Base-by-base conservation (phyloP, 2,797 vertebrate genomes). In the Notolabrus celidotus region DNA sequence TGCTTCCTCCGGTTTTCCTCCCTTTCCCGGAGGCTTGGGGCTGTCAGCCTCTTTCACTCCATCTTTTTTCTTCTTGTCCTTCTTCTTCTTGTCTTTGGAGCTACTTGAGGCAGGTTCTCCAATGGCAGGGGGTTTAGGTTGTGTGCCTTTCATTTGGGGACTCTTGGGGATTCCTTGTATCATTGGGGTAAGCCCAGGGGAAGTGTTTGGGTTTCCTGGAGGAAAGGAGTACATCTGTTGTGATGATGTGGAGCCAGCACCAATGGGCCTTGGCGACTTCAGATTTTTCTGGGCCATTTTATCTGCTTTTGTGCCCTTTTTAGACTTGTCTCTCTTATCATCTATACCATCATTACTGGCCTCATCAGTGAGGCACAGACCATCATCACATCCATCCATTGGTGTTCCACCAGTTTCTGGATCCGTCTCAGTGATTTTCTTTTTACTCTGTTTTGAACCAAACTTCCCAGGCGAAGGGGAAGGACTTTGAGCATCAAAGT, bases 21-120 rank as follows among this genome's bases (percentile, higher is more conserved):
- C 93, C 86, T 98, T 98, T 61, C 95, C 94, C 0, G 92, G 90
- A 63, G 95, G 95, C 81, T 97, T 94, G 39, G 96, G 96, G 62
- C 94, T 97, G 85, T 97, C 97, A 0, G 90, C 93, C 43, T 98
- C 97, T 83, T 97, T 98, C 10, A 79, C 83, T 10, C 93, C 85
- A 62, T 98, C 97, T 85, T 97, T 98, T 86, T 97, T 98, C 92
- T 98, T 99, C 90, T 98, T 98, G 71, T 98, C 97, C 77, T 98
- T 99, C 86, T 98, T 99, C 82, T 99, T 99, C 90, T 98, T 98
- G 85, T 98, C 97, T 93, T 98, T 97, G 77, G 96, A 94, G 80
- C 93, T 94, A 43, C 93, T 94, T 77, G 97, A 91, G 56, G 95
- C 86, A 33, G 96, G 94, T 45, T 99, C 97, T 78, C 95, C 96